Base-by-base conservation (phyloP, 2,113 vertebrate species). In the Todiramphus saurophagus region DNA sequence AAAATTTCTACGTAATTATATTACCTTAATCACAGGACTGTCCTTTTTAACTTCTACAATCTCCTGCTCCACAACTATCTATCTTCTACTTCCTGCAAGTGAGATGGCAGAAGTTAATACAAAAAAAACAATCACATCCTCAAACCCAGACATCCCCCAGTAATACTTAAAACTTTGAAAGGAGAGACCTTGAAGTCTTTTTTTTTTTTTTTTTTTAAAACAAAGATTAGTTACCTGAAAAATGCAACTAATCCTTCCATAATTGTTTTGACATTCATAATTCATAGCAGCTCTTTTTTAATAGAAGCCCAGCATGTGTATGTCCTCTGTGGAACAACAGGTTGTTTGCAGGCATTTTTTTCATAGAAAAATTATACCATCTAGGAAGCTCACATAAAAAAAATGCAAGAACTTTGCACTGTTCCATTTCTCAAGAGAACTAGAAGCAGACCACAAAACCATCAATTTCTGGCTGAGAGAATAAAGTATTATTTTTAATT, bases 401-500 rank as follows among this genome's bases (percentile, higher is more conserved):
- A 85, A 15, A n/a, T n/a, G 9, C 21, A 79, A 50, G 69, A 37
- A 37, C 39, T 79, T 51, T 56, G 5, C 15, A 44, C 11, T 75
- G 69, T 37, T 80, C 35, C 11, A 20, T 50, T 73, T 89, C 46
- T 89, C 63, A n/a, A n/a, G 13, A 67, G 13, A 70, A 69, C 0
- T 46, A 43, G 23, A 92, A 84, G 17, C 25, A 39, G 19, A 68
- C 16, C 10, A 53, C 18, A 79, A 90, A 48, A 5, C 41, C 46
- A 55, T 87, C 35, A 44, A 72, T 66, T 90, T 80, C 41, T 73
- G 28, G 4, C 16, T 76, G 68, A 48, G 50, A 89, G 39, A 94
- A 77, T 81, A 33, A 83, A 77, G 23, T 33, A 66, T 76, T 93
- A 70, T 89, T 90, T 92, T 94, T 92, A 70, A 95, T 96, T 94